Evolutionary conservation across 2,888 invertebrate genomes (phyloP).

Genomic region (Alcis repandata): DNA sequence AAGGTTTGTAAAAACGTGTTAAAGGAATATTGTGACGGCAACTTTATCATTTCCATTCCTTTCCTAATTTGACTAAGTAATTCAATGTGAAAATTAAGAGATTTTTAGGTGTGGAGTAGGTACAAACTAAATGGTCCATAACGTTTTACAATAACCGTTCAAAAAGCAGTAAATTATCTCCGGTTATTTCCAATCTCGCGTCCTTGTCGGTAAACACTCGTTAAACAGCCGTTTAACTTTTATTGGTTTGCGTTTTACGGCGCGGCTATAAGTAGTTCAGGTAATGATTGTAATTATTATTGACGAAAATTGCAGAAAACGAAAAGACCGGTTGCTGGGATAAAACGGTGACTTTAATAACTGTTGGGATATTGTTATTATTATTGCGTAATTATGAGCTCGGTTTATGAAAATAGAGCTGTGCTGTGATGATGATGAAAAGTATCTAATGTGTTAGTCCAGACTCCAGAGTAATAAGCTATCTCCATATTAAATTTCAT

Average conservation of each 20-base stretch:
- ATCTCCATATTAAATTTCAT: too few species aligned
- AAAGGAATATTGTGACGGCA: too few species aligned
- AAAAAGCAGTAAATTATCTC: constrained; percentile 15
- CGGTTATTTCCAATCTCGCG: constrained; percentile 15
- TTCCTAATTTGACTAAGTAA: not conserved
- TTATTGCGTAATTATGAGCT: too few species aligned
- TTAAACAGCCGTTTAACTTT: constrained; percentile 19
- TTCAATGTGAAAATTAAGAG: constrained; percentile 5
- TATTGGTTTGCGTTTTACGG: constrained; percentile 27
- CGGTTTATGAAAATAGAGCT: not conserved
- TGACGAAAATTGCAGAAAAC: constrained; percentile 10
- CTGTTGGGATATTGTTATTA: too few species aligned
- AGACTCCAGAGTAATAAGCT: too few species aligned
- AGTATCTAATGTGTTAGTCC: too few species aligned
- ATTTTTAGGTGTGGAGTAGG: not conserved
- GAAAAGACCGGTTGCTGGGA: not conserved
- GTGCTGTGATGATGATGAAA: too few species aligned
- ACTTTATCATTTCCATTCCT: too few species aligned
- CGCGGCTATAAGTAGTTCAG: not conserved
- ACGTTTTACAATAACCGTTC: constrained; percentile 7
- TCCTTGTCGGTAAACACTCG: constrained; percentile 24
- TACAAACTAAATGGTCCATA: not conserved
- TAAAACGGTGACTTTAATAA: too few species aligned
- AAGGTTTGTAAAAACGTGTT: too few species aligned
- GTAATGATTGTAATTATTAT: constrained; percentile 24